A percentile compares a stretch with the other conserved stretches of the same genome.
Conservation (phyloP, 2,888 invertebrate species). For the Epinotia demarniana region DNA sequence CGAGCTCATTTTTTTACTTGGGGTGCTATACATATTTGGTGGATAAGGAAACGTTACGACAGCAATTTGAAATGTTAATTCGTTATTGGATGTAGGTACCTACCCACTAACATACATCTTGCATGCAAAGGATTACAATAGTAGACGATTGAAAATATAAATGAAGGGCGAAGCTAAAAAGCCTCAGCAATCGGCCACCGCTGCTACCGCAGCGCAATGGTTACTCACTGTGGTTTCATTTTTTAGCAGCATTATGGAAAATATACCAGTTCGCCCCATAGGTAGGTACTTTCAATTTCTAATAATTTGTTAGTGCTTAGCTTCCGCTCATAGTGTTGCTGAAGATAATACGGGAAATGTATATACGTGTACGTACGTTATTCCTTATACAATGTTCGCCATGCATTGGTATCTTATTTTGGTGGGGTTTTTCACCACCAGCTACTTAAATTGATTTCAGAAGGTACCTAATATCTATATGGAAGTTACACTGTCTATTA, state of each 20-base stretch:
- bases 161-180: conserved; percentile 44
- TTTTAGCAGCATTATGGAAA: background rate
- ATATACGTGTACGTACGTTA: conserved; percentile 7
- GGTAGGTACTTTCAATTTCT: conserved; percentile 1
- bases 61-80: conserved; percentile 2
- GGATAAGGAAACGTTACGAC: background rate
- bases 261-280: conserved; percentile 35
- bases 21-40: background rate
- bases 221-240: background rate
- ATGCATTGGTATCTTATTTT: conserved; percentile 21
- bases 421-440: background rate
- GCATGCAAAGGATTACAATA: conserved; percentile 45
- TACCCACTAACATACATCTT: conserved; percentile 37
- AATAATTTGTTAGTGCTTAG: conserved; percentile 13
- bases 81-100: conserved; percentile 20
- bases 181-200: conserved; percentile 15
- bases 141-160: conserved; percentile 46
- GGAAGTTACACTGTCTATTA: no score
- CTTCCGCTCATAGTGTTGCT: background rate
- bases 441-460: background rate
- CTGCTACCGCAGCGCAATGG: background rate
- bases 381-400: conserved; percentile 10
- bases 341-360: background rate
- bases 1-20: background rate
- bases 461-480: background rate